A percentile compares a stretch with the other conserved stretches of the same genome.
phyloP scores from a whole-genome alignment of 2,888 invertebrate species.

The Megamerina dolium region DNA sequence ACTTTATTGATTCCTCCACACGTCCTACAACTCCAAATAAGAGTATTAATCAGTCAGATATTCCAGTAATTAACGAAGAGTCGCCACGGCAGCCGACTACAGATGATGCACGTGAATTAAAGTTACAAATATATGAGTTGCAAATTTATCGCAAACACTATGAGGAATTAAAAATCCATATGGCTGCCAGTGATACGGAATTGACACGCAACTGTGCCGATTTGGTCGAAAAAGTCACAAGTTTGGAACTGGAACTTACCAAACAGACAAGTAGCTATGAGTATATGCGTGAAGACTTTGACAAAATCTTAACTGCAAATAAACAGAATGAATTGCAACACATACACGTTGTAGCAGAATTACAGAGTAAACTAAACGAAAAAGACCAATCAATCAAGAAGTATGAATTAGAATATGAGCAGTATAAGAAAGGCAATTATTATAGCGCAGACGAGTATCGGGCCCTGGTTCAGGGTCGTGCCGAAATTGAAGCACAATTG shows the following conservation, averaged over 20 bases:
- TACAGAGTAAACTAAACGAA: conserved; percentile 30
- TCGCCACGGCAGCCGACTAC: conserved; percentile 19
- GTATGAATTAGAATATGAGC: conserved; percentile 18
- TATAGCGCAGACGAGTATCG: conserved; percentile 34
- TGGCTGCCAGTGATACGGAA: conserved; percentile 36
- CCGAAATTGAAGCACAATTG: conserved; percentile 34
- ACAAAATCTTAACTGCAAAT: conserved; percentile 28
- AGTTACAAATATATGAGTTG: conserved; percentile 29
- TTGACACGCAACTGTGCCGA: conserved; percentile 29
- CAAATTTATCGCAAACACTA: conserved; percentile 35
- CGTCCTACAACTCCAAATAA: conserved; percentile 42
- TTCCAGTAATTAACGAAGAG: conserved; percentile 30
- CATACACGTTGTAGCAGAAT: conserved; percentile 29
- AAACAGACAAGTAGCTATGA: conserved; percentile 31
- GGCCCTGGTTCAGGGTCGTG: conserved; percentile 31
- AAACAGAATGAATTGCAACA: conserved; percentile 34
- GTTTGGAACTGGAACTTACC: conserved; percentile 31
- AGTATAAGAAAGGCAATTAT: conserved; percentile 11
- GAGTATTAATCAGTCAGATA: conserved; percentile 23
- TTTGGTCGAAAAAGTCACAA: conserved; percentile 31
- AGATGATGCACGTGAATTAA: conserved; percentile 22
- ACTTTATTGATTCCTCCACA: conserved; percentile 32
- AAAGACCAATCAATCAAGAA: conserved; percentile 21
- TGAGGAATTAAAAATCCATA: conserved; percentile 37
- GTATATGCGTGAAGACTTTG: conserved; percentile 42